Conservation (phyloP, 2,797 vertebrate genomes). For the Darevskia nairensis region DNA sequence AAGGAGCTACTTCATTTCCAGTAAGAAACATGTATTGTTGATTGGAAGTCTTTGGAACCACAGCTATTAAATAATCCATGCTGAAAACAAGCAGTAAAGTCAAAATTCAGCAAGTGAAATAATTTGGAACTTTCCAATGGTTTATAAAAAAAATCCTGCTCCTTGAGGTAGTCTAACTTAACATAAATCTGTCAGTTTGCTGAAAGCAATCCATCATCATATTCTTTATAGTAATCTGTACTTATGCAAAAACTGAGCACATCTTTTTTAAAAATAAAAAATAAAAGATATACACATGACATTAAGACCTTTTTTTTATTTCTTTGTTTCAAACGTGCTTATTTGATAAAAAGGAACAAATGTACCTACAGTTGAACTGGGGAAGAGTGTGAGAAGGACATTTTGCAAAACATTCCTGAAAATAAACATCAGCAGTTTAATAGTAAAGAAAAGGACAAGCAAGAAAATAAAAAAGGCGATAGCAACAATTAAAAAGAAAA, state of each 20-base stretch:
- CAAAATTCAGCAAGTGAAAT: conserved; percentile 58
- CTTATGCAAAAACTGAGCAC: conserved; percentile 72
- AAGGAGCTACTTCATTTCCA: conserved; percentile 70
- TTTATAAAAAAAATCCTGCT: conserved; percentile 63
- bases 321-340: conserved; percentile 83
- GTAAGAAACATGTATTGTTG: conserved; percentile 56
- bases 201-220: conserved; percentile 75
- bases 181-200: conserved; percentile 82
- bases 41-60: conserved; percentile 58
- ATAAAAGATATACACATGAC: conserved; percentile 71
- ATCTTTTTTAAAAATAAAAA: conserved; percentile 34
- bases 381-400: conserved; percentile 88
- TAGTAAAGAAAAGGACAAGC: conserved; percentile 80
- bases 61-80: conserved; percentile 57
- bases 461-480: conserved; percentile 65
- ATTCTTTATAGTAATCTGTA: conserved; percentile 70
- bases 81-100: conserved; percentile 64
- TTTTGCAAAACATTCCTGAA: conserved; percentile 91
- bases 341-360: conserved; percentile 88
- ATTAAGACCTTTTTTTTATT: conserved; percentile 76
- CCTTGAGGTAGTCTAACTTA: conserved; percentile 81
- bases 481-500: conserved; percentile 53
- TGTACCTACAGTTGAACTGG: conserved; percentile 94
- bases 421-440: conserved; percentile 91
- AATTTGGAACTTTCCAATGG: conserved; percentile 63